phyloP scores from a whole-genome alignment of 2,888 invertebrate species.

The Lithophane ornitopus region DNA sequence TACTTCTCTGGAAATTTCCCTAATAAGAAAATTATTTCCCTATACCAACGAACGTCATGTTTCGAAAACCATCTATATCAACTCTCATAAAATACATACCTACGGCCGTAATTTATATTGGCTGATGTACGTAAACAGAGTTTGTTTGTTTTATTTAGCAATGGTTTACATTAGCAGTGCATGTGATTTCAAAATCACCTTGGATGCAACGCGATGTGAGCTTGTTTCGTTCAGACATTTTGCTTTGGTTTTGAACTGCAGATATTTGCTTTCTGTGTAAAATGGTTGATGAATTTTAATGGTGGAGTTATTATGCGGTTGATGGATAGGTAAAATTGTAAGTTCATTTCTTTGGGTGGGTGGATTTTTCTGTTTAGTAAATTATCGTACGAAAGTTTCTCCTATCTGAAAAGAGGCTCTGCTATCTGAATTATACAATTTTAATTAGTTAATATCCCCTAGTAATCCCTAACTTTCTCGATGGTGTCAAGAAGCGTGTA shows the following conservation, averaged over 20 bases:
- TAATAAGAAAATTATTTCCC: constrained; percentile 31
- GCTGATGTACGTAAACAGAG: constrained; percentile 69
- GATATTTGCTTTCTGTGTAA: constrained; percentile 24
- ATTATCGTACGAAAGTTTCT: background rate
- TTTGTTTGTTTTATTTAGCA: constrained; percentile 76
- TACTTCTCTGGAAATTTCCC: constrained; percentile 28
- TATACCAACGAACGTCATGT: constrained; percentile 34
- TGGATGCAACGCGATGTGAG: constrained; percentile 71
- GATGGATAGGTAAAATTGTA: background rate
- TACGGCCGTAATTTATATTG: constrained; percentile 66
- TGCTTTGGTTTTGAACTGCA: constrained; percentile 21
- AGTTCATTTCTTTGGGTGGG: background rate
- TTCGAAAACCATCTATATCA: constrained; percentile 41
- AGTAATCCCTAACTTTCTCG: background rate
- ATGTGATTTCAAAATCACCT: constrained; percentile 78
- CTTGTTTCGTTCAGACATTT: constrained; percentile 43
- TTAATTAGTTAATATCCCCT: background rate
- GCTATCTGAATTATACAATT: background rate
- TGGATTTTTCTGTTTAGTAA: background rate
- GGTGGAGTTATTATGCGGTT: background rate
- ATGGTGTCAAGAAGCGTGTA: background rate
- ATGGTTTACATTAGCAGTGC: constrained; percentile 77
- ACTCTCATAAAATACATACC: constrained; percentile 45
- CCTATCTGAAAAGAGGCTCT: background rate
- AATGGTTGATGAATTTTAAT: constrained; percentile 14